Conservation (phyloP, 2,113 vertebrate species). For the Vicugna pacos region DNA sequence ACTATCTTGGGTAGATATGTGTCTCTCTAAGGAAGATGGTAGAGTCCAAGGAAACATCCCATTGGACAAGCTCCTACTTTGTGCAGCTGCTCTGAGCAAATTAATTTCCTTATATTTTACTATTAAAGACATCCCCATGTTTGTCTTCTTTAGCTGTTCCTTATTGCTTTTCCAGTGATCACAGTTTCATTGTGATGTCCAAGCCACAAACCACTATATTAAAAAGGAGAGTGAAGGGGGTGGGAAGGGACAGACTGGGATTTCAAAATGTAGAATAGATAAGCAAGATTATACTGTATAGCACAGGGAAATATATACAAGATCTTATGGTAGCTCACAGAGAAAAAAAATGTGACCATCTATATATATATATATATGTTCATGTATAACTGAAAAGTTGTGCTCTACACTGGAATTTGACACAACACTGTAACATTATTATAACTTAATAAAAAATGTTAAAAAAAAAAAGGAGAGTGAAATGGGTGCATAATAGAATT, state of each 20-base stretch:
- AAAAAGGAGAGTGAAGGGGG: neutral
- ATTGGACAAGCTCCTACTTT: neutral
- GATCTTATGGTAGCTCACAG: no score
- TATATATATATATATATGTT: no score
- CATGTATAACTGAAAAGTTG: no score
- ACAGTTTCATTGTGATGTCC: neutral
- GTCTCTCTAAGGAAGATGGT: neutral
- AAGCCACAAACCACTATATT: neutral
- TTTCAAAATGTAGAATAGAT: no score
- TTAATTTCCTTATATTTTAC: neutral
- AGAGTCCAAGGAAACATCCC: neutral
- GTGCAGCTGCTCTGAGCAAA: neutral
- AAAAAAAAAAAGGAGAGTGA: neutral
- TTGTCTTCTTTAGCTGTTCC: neutral
- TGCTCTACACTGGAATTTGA: no score
- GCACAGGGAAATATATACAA: no score
- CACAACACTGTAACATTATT: no score
- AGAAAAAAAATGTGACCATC: no score
- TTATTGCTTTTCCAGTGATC: neutral
- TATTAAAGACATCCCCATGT: neutral
- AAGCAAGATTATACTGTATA: no score
- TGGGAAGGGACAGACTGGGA: neutral
- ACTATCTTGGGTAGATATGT: fast-evolving
- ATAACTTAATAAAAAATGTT: no score
- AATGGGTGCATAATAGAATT: neutral